These are phyloP conservation scores for Epinephelus awoara DNA, from an alignment of 2,797 vertebrate species.

Conservation along the genomic window DNA sequence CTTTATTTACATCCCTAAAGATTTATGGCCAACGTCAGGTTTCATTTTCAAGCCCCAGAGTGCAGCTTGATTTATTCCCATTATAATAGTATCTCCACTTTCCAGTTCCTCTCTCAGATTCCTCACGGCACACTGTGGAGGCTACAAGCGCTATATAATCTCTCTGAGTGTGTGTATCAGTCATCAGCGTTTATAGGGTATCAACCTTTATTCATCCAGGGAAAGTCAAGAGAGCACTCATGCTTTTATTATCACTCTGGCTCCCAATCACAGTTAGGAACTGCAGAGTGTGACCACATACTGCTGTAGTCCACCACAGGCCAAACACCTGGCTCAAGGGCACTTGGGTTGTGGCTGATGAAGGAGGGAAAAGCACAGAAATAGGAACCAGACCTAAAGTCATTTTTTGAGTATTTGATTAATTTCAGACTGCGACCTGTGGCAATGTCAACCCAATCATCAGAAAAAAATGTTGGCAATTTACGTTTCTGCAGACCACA, in stretches of 20 bases:
- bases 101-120: conserved; percentile 64
- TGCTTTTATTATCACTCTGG: conserved; percentile 36
- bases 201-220: conserved; percentile 59
- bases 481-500: too few species aligned
- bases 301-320: neutral
- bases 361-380: neutral
- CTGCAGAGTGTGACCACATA: conserved; percentile 1
- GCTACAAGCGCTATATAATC: conserved; percentile 61
- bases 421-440: too few species aligned
- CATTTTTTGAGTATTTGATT: too few species aligned
- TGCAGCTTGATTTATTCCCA: conserved; percentile 72
- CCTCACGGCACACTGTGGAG: conserved; percentile 42
- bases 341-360: neutral
- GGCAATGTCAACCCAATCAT: too few species aligned
- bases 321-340: conserved; percentile 18
- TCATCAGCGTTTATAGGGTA: conserved; percentile 63
- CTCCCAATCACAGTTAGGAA: conserved; percentile 19
- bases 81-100: conserved; percentile 71
- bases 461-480: too few species aligned
- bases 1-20: conserved; percentile 73
- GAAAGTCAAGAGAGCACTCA: conserved; percentile 50
- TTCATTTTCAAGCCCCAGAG: conserved; percentile 69
- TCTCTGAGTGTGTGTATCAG: conserved; percentile 70
- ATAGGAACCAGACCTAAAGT: neutral
- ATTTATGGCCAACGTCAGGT: conserved; percentile 68